phyloP scores from a whole-genome alignment of 2,888 invertebrate species.

The Eupithecia pulchellata region DNA sequence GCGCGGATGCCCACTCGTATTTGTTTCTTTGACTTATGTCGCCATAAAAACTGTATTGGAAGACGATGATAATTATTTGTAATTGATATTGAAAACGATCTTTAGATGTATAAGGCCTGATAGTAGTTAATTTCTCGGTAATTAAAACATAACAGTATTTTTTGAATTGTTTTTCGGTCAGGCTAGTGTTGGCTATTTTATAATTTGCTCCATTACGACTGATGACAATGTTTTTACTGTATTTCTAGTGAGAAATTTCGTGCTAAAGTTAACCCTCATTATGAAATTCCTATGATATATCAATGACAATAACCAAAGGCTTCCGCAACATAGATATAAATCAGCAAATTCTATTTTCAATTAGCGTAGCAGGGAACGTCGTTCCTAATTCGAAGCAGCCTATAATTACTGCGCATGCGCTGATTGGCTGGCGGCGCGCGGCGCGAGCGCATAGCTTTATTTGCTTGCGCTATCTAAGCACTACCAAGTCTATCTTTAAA shows the following conservation, averaged over 20 bases:
- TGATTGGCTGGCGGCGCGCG: slow-evolving; percentile 68
- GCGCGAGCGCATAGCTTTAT: slow-evolving; percentile 65
- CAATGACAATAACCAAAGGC: slow-evolving; percentile 64
- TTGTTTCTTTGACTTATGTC: slow-evolving; percentile 17
- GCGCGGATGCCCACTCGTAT: slow-evolving; percentile 51
- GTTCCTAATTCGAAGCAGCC: slow-evolving; percentile 79
- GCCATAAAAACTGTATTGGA: slow-evolving; percentile 27
- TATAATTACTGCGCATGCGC: slow-evolving; percentile 75
- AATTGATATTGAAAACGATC: slow-evolving; percentile 31
- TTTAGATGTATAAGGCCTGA: slow-evolving; percentile 16
- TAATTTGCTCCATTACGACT: not conserved
- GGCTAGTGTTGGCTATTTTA: slow-evolving; percentile 5
- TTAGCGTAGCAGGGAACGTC: slow-evolving; percentile 71
- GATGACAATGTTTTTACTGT: too few relatives aligned
- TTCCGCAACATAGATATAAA: slow-evolving; percentile 69
- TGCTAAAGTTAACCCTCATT: slow-evolving; percentile 47
- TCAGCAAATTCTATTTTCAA: slow-evolving; percentile 78
- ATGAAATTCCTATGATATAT: slow-evolving; percentile 51
- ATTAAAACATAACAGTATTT: slow-evolving; percentile 1
- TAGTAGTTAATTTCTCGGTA: slow-evolving; percentile 1
- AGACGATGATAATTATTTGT: slow-evolving; percentile 30
- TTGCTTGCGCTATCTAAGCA: slow-evolving; percentile 67
- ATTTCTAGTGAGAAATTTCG: too few relatives aligned
- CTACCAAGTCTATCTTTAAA: slow-evolving; percentile 74
- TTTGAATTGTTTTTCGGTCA: not conserved